A percentile compares a stretch with the other conserved stretches of the same genome.
These are phyloP conservation scores for Coptodon bakossiorum DNA, from an alignment of 2,113 vertebrate species.

Conservation along the genomic window DNA sequence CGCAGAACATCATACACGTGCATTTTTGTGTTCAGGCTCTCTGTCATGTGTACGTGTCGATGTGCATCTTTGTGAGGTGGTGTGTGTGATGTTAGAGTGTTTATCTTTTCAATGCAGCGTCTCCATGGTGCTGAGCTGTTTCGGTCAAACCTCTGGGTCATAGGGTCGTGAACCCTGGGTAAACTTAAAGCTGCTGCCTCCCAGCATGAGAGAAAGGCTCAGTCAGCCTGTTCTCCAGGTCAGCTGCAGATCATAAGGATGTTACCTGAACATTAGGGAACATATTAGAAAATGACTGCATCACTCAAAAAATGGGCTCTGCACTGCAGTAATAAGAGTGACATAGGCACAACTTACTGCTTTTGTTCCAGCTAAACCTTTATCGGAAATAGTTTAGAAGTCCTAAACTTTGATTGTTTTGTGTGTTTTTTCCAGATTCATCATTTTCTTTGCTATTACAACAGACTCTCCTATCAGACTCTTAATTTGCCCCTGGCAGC, in stretches of 20 bases:
- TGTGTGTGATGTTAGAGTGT: conserved; percentile 16
- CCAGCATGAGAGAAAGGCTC: conserved; percentile 25
- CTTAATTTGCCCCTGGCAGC: conserved; percentile 47
- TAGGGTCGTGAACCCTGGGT: conserved; percentile 40
- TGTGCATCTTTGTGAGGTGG: neutral
- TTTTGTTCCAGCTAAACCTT: neutral
- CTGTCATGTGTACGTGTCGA: neutral
- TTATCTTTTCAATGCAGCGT: conserved; percentile 43
- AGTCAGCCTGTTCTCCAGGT: neutral
- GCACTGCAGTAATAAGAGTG: neutral
- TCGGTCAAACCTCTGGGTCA: conserved; percentile 47
- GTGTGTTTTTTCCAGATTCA: neutral
- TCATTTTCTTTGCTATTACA: neutral
- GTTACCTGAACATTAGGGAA: neutral
- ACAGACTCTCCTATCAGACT: conserved; percentile 6
- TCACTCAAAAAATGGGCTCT: neutral
- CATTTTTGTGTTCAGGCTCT: neutral
- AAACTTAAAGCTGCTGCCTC: conserved; percentile 52
- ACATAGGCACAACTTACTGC: neutral
- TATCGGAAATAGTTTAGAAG: neutral
- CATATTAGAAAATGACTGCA: neutral
- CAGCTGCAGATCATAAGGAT: neutral
- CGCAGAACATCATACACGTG: neutral
- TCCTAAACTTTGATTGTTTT: neutral
- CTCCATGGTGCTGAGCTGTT: conserved; percentile 54